phyloP scores from a whole-genome alignment of 2,888 invertebrate genomes.

The Andrena fulva region DNA sequence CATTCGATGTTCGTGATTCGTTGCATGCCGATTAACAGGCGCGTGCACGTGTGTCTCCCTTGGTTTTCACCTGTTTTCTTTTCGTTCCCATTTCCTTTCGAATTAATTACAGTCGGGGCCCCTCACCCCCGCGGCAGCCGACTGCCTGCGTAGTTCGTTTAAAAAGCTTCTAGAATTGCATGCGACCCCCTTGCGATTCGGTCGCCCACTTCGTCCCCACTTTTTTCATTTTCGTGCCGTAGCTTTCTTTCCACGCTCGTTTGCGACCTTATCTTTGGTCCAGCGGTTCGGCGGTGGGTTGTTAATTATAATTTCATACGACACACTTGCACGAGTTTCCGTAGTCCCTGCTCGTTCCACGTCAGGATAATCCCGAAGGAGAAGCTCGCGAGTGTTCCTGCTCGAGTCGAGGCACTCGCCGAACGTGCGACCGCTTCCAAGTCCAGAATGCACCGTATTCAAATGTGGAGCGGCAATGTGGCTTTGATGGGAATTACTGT shows the following conservation, averaged over 20 bases:
- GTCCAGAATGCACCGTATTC: neutral
- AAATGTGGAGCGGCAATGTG: slow-evolving; percentile 11
- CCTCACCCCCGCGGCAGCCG: neutral
- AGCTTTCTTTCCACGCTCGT: neutral
- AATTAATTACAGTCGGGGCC: slow-evolving; percentile 16
- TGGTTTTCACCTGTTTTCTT: neutral
- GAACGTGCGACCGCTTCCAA: neutral
- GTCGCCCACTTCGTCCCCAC: neutral
- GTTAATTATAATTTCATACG: neutral
- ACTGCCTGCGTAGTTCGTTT: slow-evolving; percentile 9
- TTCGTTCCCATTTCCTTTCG: slow-evolving; percentile 1
- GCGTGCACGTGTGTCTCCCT: slow-evolving; percentile 18
- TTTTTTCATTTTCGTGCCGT: neutral
- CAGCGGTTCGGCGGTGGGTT: neutral
- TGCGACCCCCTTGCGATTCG: neutral
- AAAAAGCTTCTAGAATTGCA: slow-evolving; percentile 13
- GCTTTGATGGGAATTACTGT: neutral
- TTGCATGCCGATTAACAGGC: slow-evolving; percentile 44
- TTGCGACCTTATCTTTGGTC: neutral
- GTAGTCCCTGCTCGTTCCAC: neutral
- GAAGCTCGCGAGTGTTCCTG: neutral
- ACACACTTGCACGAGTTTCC: slow-evolving; percentile 1
- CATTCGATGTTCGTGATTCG: slow-evolving; percentile 7
- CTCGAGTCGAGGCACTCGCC: too few relatives aligned
- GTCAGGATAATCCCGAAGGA: too few relatives aligned